phyloP scores from a whole-genome alignment of 2,888 invertebrate species.

The Drosophila nr. fundita region DNA sequence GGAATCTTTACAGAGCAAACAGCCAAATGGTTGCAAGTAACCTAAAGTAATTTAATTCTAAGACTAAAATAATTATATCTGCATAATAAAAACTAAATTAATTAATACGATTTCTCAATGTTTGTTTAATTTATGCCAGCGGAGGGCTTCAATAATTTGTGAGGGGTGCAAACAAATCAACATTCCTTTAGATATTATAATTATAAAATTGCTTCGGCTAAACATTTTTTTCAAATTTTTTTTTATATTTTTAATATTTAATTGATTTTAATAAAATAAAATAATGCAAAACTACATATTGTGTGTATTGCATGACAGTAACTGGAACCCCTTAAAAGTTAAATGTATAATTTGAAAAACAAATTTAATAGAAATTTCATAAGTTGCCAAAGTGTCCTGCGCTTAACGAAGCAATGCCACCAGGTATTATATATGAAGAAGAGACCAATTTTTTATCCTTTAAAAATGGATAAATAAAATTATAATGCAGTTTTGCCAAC shows the following conservation, averaged over 20 bases:
- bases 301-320: not conserved
- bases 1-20: slow-evolving; percentile 67
- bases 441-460: accelerated
- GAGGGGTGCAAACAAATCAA: not conserved
- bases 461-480: not conserved
- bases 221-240: too few relatives aligned
- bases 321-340: too few relatives aligned
- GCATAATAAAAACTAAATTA: slow-evolving; percentile 30
- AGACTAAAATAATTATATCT: slow-evolving; percentile 43
- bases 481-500: not conserved
- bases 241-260: not conserved
- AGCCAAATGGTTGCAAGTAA: slow-evolving; percentile 39
- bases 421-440: accelerated
- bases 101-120: not conserved
- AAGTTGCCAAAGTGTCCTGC: not conserved
- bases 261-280: not conserved
- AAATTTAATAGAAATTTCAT: not conserved
- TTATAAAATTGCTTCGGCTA: accelerated
- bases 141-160: not conserved
- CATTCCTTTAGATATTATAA: not conserved
- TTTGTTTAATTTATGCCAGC: not conserved
- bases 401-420: not conserved
- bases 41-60: slow-evolving; percentile 41
- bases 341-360: not conserved
- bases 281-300: not conserved